A percentile compares a stretch with the other conserved stretches of the same genome.
These are phyloP conservation scores for Drosophila formosana DNA, from an alignment of 2,888 invertebrate species.

Conservation along the genomic window DNA sequence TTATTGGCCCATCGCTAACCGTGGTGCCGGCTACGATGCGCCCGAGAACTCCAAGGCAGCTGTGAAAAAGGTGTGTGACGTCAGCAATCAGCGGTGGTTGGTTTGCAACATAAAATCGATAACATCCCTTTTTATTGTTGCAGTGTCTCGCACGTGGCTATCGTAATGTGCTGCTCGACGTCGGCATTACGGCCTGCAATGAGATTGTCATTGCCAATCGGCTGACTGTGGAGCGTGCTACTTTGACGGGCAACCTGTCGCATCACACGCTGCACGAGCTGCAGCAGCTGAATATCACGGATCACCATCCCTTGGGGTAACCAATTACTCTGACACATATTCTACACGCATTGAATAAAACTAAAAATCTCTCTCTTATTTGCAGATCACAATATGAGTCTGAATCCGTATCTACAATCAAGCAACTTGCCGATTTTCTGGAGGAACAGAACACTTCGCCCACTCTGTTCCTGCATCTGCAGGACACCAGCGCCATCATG, in stretches of 20 bases:
- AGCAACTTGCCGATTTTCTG: slow-evolving; percentile 80
- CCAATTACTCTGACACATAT: background rate
- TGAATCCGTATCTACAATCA: slow-evolving; percentile 83
- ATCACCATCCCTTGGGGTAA: slow-evolving; percentile 85
- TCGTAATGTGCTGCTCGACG: slow-evolving; percentile 84
- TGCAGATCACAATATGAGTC: slow-evolving; percentile 83
- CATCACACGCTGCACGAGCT: slow-evolving; percentile 79
- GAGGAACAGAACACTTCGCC: slow-evolving; percentile 74
- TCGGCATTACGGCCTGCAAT: slow-evolving; percentile 83
- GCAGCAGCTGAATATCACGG: slow-evolving; percentile 83
- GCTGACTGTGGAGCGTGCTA: slow-evolving; percentile 81
- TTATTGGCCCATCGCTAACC: slow-evolving; percentile 85
- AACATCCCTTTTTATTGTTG: slow-evolving; percentile 44
- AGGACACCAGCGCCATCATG: slow-evolving; percentile 82
- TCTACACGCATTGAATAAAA: background rate
- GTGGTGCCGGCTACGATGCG: slow-evolving; percentile 84
- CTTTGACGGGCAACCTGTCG: slow-evolving; percentile 73
- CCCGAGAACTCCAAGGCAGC: slow-evolving; percentile 85
- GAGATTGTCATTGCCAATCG: slow-evolving; percentile 83
- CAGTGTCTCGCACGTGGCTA: slow-evolving; percentile 84
- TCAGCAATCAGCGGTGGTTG: slow-evolving; percentile 48
- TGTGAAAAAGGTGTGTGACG: slow-evolving; percentile 82
- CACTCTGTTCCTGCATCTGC: slow-evolving; percentile 83
- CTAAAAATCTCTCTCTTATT: background rate
- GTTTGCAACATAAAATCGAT: slow-evolving; percentile 65